phyloP scores from a whole-genome alignment of 2,888 invertebrate species.

The Sericinus montela region DNA sequence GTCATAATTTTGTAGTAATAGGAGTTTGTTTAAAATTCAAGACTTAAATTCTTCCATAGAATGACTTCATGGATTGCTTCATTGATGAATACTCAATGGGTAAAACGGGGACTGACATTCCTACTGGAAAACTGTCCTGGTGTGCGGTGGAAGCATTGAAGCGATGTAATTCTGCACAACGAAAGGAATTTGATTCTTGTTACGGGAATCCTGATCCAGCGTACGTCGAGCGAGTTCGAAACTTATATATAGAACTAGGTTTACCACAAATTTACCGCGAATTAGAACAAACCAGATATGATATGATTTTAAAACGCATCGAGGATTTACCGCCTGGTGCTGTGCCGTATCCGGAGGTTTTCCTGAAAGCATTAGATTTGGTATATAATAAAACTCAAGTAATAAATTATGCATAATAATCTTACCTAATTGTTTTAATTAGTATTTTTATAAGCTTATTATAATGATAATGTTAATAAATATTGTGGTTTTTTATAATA shows the following conservation, averaged over 20 bases:
- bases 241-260: constrained; percentile 79
- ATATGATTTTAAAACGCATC: constrained; percentile 55
- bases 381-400: constrained; percentile 9
- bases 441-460: too few species aligned
- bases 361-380: constrained; percentile 9
- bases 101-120: constrained; percentile 93
- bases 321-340: constrained; percentile 4
- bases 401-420: background rate
- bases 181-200: constrained; percentile 73
- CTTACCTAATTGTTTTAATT: background rate
- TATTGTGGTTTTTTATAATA: too few species aligned
- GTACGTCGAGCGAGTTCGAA: constrained; percentile 71
- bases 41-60: constrained; percentile 53
- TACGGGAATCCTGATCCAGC: constrained; percentile 84
- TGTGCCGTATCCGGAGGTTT: constrained; percentile 1
- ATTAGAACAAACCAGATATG: constrained; percentile 86
- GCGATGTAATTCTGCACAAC: constrained; percentile 82
- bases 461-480: too few species aligned
- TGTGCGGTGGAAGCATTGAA: constrained; percentile 90
- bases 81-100: constrained; percentile 90
- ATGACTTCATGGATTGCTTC: constrained; percentile 93
- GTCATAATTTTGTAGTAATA: too few species aligned
- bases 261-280: constrained; percentile 83
- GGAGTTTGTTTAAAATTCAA: background rate
- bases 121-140: constrained; percentile 97